Conservation (phyloP, 2,113 vertebrate species). For the Podocnemis expansa region DNA sequence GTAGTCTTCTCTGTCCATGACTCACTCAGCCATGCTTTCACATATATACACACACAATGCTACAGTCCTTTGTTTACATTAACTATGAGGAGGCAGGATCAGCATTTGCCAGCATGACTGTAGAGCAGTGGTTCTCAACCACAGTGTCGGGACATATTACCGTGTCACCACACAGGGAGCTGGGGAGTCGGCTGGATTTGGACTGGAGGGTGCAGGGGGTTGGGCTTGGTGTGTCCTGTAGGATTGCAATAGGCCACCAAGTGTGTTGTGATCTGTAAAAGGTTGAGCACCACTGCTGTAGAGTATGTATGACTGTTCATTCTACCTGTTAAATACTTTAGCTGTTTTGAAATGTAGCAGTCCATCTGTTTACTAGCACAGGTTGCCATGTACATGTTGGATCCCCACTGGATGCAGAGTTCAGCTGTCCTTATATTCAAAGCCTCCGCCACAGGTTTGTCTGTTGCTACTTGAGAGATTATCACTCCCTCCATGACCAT, state of each 20-base stretch:
- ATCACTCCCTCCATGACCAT: background rate
- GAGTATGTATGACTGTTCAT: background rate
- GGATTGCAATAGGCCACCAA: no score
- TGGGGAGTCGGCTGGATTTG: no score
- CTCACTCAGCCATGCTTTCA: background rate
- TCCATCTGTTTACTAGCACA: background rate
- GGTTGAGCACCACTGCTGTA: no score
- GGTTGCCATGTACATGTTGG: accelerated
- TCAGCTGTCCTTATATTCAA: background rate
- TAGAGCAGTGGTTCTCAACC: no score
- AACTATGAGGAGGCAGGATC: background rate
- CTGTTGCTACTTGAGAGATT: background rate
- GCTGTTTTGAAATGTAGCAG: background rate
- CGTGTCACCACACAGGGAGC: no score
- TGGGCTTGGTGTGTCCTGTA: no score
- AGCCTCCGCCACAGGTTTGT: background rate
- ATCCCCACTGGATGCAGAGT: background rate
- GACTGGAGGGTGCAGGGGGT: no score
- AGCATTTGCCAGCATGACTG: background rate
- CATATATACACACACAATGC: background rate
- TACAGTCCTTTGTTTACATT: background rate
- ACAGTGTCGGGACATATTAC: no score
- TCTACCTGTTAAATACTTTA: background rate
- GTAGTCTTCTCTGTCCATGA: background rate
- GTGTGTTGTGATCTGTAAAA: no score